A percentile compares a stretch with the other conserved stretches of the same genome.
phyloP scores from a whole-genome alignment of 2,113 vertebrate species.

The Aramus guarauna region DNA sequence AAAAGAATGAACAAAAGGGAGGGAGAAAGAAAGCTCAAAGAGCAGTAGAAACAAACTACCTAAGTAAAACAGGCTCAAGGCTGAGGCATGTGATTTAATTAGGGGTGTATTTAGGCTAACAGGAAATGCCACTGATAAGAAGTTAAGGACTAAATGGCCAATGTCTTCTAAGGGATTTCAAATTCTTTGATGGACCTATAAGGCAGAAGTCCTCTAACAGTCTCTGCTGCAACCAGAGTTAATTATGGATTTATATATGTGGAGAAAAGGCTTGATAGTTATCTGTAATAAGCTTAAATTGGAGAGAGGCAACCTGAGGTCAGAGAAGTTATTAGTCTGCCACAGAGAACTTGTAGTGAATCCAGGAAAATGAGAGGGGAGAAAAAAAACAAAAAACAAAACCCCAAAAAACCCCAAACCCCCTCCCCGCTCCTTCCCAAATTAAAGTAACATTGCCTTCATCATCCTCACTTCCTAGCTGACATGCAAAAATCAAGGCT shows the following conservation, averaged over 20 bases:
- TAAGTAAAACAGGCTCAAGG: background rate
- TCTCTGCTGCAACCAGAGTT: background rate
- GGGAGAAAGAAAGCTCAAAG: background rate
- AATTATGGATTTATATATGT: slow-evolving; percentile 16
- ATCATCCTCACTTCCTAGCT: background rate
- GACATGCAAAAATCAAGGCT: background rate
- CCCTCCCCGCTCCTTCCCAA: background rate
- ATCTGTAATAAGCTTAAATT: slow-evolving; percentile 29
- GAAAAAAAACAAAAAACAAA: no score
- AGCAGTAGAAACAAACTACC: background rate
- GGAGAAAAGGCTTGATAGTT: slow-evolving; percentile 21
- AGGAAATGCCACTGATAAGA: slow-evolving; percentile 60
- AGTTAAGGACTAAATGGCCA: slow-evolving; percentile 44
- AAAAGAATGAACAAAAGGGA: background rate
- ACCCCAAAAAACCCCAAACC: background rate
- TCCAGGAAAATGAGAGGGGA: background rate
- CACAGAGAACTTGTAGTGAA: background rate
- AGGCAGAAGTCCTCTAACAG: slow-evolving; percentile 1
- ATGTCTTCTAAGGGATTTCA: slow-evolving; percentile 14
- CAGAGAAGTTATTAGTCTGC: slow-evolving; percentile 29
- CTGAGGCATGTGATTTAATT: slow-evolving; percentile 41
- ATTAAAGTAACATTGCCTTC: background rate
- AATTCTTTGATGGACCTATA: slow-evolving; percentile 4
- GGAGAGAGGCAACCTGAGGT: slow-evolving; percentile 21
- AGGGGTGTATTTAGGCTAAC: slow-evolving; percentile 17